Conservation (phyloP, 2,797 vertebrate species). For the Lagorchestes hirsutus region DNA sequence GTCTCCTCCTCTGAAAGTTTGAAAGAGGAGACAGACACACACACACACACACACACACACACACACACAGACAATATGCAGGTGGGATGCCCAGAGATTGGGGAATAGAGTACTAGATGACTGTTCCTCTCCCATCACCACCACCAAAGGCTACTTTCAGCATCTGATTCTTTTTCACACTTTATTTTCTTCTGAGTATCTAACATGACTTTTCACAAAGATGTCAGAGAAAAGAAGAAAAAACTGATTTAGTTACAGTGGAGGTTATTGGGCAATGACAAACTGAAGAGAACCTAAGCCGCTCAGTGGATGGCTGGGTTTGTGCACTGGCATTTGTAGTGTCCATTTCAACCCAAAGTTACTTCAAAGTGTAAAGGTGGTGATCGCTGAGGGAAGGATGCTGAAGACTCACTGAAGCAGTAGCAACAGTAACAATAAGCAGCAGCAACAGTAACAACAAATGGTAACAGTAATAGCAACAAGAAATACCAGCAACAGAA, state of each 20-base stretch:
- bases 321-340: background rate
- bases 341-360: background rate
- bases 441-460: no score
- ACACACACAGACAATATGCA: background rate
- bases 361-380: background rate
- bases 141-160: background rate
- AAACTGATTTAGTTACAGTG: background rate
- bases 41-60: no score
- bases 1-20: background rate
- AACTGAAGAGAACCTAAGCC: background rate
- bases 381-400: background rate
- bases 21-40: background rate
- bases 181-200: background rate
- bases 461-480: no score
- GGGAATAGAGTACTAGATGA: background rate
- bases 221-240: background rate
- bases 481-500: no score
- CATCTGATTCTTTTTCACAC: background rate
- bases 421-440: no score
- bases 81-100: background rate
- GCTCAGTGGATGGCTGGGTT: background rate
- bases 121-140: background rate
- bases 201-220: background rate
- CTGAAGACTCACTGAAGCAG: background rate
- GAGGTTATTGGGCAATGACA: accelerated